Base-by-base conservation (phyloP, 1,140 invertebrate genomes). In the Coptotermes formosanus region DNA sequence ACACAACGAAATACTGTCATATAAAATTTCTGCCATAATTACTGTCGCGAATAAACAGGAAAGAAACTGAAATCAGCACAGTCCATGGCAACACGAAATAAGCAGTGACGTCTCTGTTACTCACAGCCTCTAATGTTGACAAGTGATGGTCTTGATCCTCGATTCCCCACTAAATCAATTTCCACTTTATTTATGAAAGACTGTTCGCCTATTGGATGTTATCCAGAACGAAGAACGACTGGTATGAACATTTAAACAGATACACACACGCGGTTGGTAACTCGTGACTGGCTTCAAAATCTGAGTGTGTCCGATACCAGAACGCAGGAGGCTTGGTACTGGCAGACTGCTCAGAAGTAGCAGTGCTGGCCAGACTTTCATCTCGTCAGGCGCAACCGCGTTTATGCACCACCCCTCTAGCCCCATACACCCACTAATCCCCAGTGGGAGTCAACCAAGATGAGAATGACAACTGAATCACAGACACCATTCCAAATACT, bases 391-490 rank as follows among this genome's bases (percentile, higher is more conserved):
- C 64, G 64, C 64, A 75, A 75, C 64, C 64, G 64, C 64, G 25
- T 75, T 25, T 75, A 55, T 19, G 64, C n/a, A 75, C n/a, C 59
- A 25, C n/a, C 64, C 25, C 64, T 3, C 64, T 16, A 9, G 25
- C 9, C 64, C 64, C n/a, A 6, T 75, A 0, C n/a, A 30, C 64
- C 64, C 64, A 6, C n/a, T 11, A 21, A 55, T 21, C 25, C 64
- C 64, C 64, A 75, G n/a, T 75, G 64, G 64, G 64, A 30, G 64
- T 8, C 25, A 75, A 75, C 64, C 64, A 75, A n/a, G 64, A 75
- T 12, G 64, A 75, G 64, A 30, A 75, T 30, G 64, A 64, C 59
- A 64, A 75, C 64, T 75, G 64, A 75, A 75, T 75, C 64, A 75
- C 64, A n/a, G 64, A 30, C 25, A 25, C 64, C 64, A 30, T 30